phyloP scores from a whole-genome alignment of 2,797 vertebrate genomes.

The Tokudaia muenninki region DNA sequence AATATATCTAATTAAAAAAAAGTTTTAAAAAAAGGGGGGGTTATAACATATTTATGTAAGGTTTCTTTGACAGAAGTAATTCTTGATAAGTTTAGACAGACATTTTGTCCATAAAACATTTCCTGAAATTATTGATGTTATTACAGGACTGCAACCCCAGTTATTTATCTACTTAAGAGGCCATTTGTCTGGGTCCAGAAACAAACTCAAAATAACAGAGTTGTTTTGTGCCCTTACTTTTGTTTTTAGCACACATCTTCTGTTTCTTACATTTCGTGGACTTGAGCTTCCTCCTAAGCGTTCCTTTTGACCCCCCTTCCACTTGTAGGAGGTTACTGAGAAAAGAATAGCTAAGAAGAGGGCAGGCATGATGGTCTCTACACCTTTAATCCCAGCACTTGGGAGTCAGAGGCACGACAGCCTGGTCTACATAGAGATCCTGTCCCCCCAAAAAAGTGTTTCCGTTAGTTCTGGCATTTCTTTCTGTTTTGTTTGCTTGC shows the following conservation, averaged over 20 bases:
- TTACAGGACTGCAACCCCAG: neutral
- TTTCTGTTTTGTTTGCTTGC: neutral
- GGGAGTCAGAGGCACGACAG: neutral
- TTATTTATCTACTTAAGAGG: slow-evolving; percentile 2
- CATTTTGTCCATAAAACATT: slow-evolving; percentile 9
- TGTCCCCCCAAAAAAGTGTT: neutral
- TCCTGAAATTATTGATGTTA: slow-evolving; percentile 33
- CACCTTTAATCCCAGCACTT: neutral
- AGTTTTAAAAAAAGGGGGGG: no score
- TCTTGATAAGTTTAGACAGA: neutral
- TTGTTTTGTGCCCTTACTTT: neutral
- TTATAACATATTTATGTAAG: neutral
- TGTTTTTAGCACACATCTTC: neutral
- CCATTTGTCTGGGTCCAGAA: slow-evolving; percentile 32
- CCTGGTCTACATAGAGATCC: neutral
- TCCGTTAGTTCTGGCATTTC: neutral
- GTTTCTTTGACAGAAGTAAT: slow-evolving; percentile 3
- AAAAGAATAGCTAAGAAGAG: slow-evolving; percentile 27
- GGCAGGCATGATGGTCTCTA: neutral
- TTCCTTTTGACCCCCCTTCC: neutral
- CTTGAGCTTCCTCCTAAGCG: neutral
- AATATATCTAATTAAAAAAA: no score
- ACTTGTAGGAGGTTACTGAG: neutral
- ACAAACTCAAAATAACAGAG: slow-evolving; percentile 45
- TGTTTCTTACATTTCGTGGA: slow-evolving; percentile 12